phyloP scores from a whole-genome alignment of 2,113 vertebrate genomes.

The Lagopus leucura region DNA sequence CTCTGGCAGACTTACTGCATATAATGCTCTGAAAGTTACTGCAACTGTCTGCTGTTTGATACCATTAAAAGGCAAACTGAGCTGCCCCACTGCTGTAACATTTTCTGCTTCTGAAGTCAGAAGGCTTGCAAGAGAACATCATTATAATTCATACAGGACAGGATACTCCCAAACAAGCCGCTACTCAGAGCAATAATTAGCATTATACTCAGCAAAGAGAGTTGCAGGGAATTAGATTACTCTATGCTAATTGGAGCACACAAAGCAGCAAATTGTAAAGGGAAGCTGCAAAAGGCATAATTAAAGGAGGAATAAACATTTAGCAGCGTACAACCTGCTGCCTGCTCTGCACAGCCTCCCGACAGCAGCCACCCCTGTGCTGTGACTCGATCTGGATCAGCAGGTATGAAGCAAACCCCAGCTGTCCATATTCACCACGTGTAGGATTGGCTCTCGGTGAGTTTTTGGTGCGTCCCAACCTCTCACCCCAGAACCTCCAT shows the following conservation, averaged over 20 bases:
- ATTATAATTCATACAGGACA: background rate
- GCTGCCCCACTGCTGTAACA: background rate
- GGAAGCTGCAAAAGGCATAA: background rate
- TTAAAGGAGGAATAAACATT: background rate
- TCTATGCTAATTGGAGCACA: background rate
- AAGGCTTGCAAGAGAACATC: background rate
- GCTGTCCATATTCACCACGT: background rate
- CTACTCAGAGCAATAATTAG: background rate
- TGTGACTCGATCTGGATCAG: background rate
- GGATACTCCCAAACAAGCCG: background rate
- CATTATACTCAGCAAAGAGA: background rate
- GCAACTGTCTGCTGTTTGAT: background rate
- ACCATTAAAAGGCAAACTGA: background rate
- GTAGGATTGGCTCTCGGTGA: background rate
- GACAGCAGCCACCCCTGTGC: background rate
- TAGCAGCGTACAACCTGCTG: background rate
- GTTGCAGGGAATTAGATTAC: background rate
- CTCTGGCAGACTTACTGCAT: background rate
- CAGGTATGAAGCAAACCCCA: background rate
- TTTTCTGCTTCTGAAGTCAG: background rate
- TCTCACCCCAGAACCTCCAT: background rate
- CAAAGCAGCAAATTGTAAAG: background rate
- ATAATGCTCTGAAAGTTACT: background rate
- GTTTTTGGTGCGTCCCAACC: accelerated
- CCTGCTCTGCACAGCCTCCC: background rate